These are phyloP conservation scores for Diadema setosum DNA, from an alignment of 35 echinoderm and acorn worm species.

Conservation along the genomic window DNA sequence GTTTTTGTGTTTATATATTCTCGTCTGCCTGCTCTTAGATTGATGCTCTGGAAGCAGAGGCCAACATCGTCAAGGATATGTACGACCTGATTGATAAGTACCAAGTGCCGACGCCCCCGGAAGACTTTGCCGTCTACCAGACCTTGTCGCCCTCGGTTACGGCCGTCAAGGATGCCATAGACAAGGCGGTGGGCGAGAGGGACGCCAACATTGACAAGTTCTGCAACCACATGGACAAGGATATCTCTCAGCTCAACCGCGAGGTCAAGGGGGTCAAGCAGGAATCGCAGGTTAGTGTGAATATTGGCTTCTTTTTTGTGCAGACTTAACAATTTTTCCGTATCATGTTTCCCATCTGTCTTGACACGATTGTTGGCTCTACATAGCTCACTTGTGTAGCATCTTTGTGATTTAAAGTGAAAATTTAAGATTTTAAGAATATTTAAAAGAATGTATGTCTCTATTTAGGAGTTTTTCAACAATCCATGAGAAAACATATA, in stretches of 20 bases:
- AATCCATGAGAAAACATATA: too few species aligned
- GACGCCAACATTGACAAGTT: constrained; percentile 98
- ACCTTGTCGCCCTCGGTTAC: constrained; percentile 85
- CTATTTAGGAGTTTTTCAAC: too few species aligned
- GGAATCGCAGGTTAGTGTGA: constrained; percentile 84
- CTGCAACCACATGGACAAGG: constrained; percentile 98
- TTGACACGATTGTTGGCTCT: too few species aligned
- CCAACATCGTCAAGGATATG: constrained; percentile 89
- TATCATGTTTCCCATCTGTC: too few species aligned
- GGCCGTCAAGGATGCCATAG: constrained; percentile 82
- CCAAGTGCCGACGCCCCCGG: constrained; percentile 83
- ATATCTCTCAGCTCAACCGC: constrained; percentile 86
- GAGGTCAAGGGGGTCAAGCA: constrained; percentile 93
- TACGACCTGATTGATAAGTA: constrained; percentile 95
- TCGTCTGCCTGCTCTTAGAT: constrained; percentile 22
- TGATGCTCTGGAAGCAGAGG: constrained; percentile 75
- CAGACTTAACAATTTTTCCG: too few species aligned
- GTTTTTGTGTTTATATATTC: neutral
- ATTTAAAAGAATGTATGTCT: too few species aligned
- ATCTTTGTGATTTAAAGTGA: too few species aligned
- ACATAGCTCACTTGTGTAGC: too few species aligned
- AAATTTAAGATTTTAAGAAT: too few species aligned
- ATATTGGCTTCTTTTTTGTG: neutral
- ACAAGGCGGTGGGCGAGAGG: constrained; percentile 89
- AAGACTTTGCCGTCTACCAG: constrained; percentile 99